Evolutionary conservation across 1,140 invertebrate genomes (phyloP), one percentile per base, ranked within the genome.

Genomic region (Eulimnadia texana): DNA sequence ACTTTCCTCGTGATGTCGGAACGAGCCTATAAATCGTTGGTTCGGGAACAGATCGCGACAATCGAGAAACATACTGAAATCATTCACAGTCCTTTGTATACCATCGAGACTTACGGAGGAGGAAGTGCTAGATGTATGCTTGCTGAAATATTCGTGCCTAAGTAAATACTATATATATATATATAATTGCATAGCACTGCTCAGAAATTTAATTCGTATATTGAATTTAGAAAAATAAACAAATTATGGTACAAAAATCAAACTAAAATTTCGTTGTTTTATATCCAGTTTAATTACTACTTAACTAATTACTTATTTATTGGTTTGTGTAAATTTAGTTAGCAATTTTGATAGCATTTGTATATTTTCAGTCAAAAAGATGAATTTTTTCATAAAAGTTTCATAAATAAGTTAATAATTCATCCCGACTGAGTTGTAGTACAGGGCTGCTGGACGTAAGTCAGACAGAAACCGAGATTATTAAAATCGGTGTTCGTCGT

Each of bases 81-180:
- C 47, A 9, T 68, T 6, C 53, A 64, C 24, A 52, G 55, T 16
- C 42, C 61, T 49, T 52, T 68, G 10, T 42, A 50, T 16, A 68
- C 63, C 3, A 68, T 68, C 58, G 68, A 68, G 49, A 55, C 42
- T 11, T 55, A 58, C 25, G 68, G 68, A 9, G 68, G 68, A 47
- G 68, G 68, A 52, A 66, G 67, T 63, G 67, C 63, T 2, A 27
- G 66, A 25, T 68, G 68, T 50, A 67, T 68, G 66, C 55, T 68
- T 33, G 68, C 68, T 11, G 67, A 68, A 63, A 62, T 67, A n/a
- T 67, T 65, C 54, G 42, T 67, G 0, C n/a, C 51, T 49, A 22
- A 58, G 16, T 42, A 42, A 42, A 9, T 42, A 16, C 6, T 6
- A 16, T 42, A 9, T 42, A n/a, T n/a, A n/a, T n/a, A n/a, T n/a